phyloP scores from a whole-genome alignment of 1,140 invertebrate species.

The Kradibia gibbosae region DNA sequence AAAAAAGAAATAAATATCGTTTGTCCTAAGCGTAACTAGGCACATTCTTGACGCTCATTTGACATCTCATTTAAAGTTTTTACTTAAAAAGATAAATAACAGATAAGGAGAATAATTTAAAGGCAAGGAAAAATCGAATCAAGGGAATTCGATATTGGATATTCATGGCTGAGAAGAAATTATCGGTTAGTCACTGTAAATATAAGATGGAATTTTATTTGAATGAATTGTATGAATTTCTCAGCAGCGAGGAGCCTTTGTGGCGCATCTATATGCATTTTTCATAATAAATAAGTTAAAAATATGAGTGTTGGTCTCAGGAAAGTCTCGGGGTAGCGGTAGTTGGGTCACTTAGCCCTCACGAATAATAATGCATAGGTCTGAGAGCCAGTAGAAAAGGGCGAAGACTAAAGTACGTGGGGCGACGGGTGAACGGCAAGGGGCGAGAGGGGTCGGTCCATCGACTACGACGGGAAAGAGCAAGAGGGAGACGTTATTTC shows the following conservation, averaged over 20 bases:
- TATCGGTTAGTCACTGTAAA: not conserved
- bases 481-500: too few relatives aligned
- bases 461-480: too few relatives aligned
- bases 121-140: not conserved
- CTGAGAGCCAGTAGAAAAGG: not conserved
- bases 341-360: conserved; percentile 6
- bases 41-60: not conserved
- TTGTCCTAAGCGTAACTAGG: not conserved
- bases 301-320: not conserved
- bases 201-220: not conserved
- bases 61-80: not conserved
- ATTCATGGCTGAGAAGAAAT: not conserved
- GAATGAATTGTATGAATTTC: too few relatives aligned
- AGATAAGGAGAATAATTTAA: not conserved
- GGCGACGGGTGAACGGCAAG: not conserved
- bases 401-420: not conserved
- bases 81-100: not conserved
- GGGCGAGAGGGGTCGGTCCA: too few relatives aligned
- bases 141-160: not conserved
- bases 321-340: not conserved
- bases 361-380: not conserved
- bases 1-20: not conserved
- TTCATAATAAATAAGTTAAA: not conserved
- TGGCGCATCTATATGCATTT: not conserved
- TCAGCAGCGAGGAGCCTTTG: not conserved